Evolutionary conservation across 2,113 vertebrate species (phyloP).

Genomic region (Muscicapa adusta): DNA sequence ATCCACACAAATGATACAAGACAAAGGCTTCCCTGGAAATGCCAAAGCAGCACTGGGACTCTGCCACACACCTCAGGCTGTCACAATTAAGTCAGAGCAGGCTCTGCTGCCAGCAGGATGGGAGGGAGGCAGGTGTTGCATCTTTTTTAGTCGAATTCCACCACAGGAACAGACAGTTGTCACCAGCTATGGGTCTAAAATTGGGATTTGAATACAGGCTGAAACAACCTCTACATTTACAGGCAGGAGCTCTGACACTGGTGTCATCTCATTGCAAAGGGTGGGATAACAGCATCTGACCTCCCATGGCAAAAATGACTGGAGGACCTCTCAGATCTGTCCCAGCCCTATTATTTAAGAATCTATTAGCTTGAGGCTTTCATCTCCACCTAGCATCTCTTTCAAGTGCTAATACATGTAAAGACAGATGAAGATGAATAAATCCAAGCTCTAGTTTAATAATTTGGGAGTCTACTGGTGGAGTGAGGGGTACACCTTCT

Average conservation of each 20-base stretch:
- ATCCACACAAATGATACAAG: not conserved
- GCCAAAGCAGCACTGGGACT: not conserved
- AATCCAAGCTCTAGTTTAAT: not conserved
- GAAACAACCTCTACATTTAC: not conserved
- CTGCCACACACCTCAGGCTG: not conserved
- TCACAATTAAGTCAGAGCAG: not conserved
- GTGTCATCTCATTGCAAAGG: not conserved
- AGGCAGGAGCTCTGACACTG: not conserved
- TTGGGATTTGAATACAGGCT: not conserved
- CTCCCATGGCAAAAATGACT: not conserved
- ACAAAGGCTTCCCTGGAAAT: constrained; percentile 7
- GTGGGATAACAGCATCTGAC: not conserved
- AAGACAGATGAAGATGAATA: not conserved
- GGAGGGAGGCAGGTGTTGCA: not conserved
- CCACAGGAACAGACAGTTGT: not conserved
- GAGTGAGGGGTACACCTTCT: not conserved
- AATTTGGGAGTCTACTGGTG: not conserved
- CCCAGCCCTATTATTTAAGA: not conserved
- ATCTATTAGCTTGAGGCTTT: not conserved
- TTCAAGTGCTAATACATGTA: not conserved
- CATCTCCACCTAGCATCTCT: not conserved
- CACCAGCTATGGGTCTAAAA: not conserved
- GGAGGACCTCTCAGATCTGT: not conserved
- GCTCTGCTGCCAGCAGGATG: not conserved
- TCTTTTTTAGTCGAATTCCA: not conserved